Base-by-base conservation (phyloP, 2,888 invertebrate genomes). In the Tryphoninae sp. region DNA sequence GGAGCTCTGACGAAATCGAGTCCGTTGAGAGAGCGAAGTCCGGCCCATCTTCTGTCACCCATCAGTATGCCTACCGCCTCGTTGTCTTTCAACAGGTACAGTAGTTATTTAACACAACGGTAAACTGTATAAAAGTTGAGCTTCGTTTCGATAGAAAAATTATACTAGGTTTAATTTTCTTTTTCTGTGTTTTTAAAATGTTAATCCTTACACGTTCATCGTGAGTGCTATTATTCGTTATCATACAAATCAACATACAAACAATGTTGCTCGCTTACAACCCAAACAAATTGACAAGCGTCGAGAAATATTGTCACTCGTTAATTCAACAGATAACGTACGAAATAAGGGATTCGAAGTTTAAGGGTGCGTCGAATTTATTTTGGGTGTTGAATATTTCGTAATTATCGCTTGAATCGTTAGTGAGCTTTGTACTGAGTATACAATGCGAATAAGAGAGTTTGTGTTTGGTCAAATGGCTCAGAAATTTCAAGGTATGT, bases 11-110 rank as follows among this genome's bases (percentile, higher is more conserved):
- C 89, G 80, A 92, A 91, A 87, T 90, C 90, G 84, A 90, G 90
- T 85, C 90, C 90, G 83, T 86, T 92, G 87, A 89, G 89, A 85
- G 92, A 90, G 82, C 90, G 91, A 82, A 90, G 91, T 86, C 90
- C 91, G 84, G 92, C 91, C 74, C 90, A 92, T 89, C 93, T 93
- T 88, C 92, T 94, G 87, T 93, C 94, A 88, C 94, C 94, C 84
- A 94, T 94, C 91, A 93, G 93, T 92, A 94, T 94, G 93, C 93
- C 94, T 86, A 91, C 93, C 87, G 92, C 93, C 86, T 89, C 85
- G 85, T 92, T 93, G 86, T 94, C 93, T 87, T 94, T 93, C 90
- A 93, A 93, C 93, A 94, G 94, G 94, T 94, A 94, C 79, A 85
- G 87, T 88, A 87, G 83, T 86, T 65, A 64, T 83, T 78, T 62